These are phyloP conservation scores for Amorpha juglandis DNA, from an alignment of 2,888 invertebrate species.

Conservation along the genomic window DNA sequence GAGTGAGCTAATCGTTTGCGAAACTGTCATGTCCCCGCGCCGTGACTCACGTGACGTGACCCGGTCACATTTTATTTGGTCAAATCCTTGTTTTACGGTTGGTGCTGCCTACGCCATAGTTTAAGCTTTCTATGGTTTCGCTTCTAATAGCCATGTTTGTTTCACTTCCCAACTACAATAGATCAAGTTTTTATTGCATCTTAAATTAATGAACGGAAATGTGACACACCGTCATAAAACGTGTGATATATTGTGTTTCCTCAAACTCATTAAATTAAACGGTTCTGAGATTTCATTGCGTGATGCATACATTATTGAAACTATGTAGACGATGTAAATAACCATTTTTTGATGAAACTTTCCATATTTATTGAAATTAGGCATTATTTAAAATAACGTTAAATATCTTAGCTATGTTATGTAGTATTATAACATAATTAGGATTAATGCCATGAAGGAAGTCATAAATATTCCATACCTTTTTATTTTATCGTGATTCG, in stretches of 20 bases:
- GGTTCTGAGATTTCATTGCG: conserved; percentile 14
- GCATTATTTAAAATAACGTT: neutral
- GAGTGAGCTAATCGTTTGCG: conserved; percentile 22
- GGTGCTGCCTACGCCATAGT: conserved; percentile 18
- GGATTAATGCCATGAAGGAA: conserved; percentile 1
- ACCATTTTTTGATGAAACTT: neutral
- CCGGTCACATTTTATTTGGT: conserved; percentile 27
- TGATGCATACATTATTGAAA: conserved; percentile 17
- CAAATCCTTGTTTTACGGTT: conserved; percentile 27
- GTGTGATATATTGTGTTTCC: conserved; percentile 7
- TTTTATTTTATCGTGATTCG: neutral
- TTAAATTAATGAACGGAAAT: conserved; percentile 18
- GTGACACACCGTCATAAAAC: conserved; percentile 14
- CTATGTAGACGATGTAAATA: neutral
- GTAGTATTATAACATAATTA: conserved; percentile 8
- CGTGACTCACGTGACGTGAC: conserved; percentile 27
- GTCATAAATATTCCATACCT: neutral
- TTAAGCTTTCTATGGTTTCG: neutral
- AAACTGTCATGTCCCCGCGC: conserved; percentile 18
- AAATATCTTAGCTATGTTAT: neutral
- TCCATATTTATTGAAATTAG: neutral
- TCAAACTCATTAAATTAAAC: conserved; percentile 21
- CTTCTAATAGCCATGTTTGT: neutral
- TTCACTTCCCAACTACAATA: conserved; percentile 2
- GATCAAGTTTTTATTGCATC: conserved; percentile 21